phyloP scores from a whole-genome alignment of 1,140 invertebrate species.

The Rhagoletis zephyria region DNA sequence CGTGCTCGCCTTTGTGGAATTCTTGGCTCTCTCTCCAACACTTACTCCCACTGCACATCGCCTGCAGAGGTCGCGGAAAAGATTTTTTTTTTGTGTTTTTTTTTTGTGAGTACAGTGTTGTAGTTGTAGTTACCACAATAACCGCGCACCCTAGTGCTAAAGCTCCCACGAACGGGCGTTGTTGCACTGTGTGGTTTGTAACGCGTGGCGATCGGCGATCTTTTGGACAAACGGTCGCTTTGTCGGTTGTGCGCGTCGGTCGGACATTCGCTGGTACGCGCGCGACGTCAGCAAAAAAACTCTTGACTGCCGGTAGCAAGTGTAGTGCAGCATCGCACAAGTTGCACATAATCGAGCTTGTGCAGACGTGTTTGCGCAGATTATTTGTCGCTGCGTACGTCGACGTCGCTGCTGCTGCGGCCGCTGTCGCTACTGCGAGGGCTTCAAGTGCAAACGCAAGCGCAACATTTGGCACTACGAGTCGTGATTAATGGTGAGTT shows the following conservation, averaged over 20 bases:
- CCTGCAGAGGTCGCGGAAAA: conserved; percentile 19
- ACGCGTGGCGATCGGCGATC: background rate
- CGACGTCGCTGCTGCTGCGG: background rate
- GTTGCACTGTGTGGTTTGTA: background rate
- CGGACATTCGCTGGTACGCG: background rate
- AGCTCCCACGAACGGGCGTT: background rate
- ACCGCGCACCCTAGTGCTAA: background rate
- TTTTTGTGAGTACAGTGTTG: background rate
- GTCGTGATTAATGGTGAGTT: conserved; percentile 68
- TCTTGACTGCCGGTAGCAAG: background rate
- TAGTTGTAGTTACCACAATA: background rate
- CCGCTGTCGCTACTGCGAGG: conserved; percentile 59
- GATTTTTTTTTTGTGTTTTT: background rate
- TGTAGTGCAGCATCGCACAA: conserved; percentile 1
- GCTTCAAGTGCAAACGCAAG: conserved; percentile 61
- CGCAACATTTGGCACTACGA: conserved; percentile 69
- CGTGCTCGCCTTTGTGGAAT: conserved; percentile 37
- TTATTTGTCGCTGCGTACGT: no score
- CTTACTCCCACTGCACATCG: conserved; percentile 1
- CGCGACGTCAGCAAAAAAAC: background rate
- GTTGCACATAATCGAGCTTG: conserved; percentile 16
- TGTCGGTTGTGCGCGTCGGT: background rate
- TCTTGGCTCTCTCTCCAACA: background rate
- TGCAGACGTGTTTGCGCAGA: conserved; percentile 42
- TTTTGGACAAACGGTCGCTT: background rate